Evolutionary conservation across 2,113 vertebrate genomes (phyloP), one percentile per base, ranked within the genome.

Genomic region (Myiagra hebetior): DNA sequence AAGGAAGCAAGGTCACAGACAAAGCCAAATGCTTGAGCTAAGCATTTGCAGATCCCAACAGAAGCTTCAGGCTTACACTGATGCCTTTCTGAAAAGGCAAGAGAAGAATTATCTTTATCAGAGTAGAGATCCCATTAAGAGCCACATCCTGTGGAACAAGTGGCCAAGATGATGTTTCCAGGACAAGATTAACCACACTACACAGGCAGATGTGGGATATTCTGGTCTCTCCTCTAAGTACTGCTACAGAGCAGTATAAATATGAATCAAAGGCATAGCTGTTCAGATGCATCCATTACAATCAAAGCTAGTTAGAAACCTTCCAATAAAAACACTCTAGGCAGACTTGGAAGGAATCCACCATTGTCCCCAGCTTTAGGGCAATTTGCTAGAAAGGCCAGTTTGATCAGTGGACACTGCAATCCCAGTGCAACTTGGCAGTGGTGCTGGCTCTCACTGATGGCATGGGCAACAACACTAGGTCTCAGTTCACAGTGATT

Each of bases 1-100:
- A 53, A 93, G 63, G 88, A 91, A 94, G 86, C 92, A 91, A 96
- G 96, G 96, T 89, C 96, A 91, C 26, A 94, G 69, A 95, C 88
- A 97, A 86, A 86, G 76, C 82, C 37, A 27, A 88, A 84, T 20
- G 68, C 84, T 79, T 21, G 6, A 68, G 73, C 72, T 94, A 94
- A 89, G 83, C 73, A 78, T 39, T 60, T 4, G 2, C 21, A 89
- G 42, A 95, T 73, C 64, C 79, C 52, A 75, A 33, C 60, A 96
- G 75, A 92, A 94, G 88, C 95, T 80, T 63, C 79, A 70, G 89
- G 91, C 63, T 97, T 91, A 95, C 9, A 57, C 6, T 52, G 49
- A 79, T 57, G 68, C 57, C 68, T 87, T 84, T 87, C 73, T n/a
- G 87, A 49, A 91, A 85, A 78, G 21, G 74, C 28, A 78, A 19